Evolutionary conservation across 2,888 invertebrate species (phyloP), one percentile per base, ranked within the genome.

Genomic region (Drosophila hamatofila): DNA sequence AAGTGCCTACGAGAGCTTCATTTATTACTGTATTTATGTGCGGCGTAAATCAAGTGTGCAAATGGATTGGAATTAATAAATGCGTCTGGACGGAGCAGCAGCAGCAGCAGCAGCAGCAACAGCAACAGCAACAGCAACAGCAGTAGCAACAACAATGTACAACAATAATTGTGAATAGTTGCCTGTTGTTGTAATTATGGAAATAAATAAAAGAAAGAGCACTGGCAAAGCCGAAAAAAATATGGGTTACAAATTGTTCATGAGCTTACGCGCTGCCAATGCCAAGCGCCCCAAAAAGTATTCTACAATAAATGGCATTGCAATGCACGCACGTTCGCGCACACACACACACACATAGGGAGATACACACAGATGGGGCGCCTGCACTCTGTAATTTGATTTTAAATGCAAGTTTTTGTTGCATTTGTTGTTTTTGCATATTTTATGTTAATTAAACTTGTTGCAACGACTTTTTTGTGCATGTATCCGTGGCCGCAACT

Each of bases 11-110:
- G 77, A 87, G 78, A 64, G 86, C 80, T 79, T 77, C 79, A 88
- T 88, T 88, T 90, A 88, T 88, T 85, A 80, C 74, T 76, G 73
- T 71, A 88, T 88, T 90, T 89, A 88, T 89, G 83, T 73, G 76
- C 65, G 72, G 71, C 81, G 87, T 91, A 90, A 91, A 90, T 90
- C 91, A 91, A 83, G 79, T 81, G 76, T 86, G 86, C 86, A 88
- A 90, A 90, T 90, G 90, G 91, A 89, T 90, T 79, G 91, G 91
- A 90, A 91, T 90, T 91, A 91, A 91, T 90, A 89, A 91, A 90
- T 90, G 88, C 80, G 80, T 80, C 78, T 54, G 81, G 57, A 57
- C 48, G 35, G 62, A 52, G 44, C 49, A 51, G 42, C 55, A 55
- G 51, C 51, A 52, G 5, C 27, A 27, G 16, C 51, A 12, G n/a